phyloP scores from a whole-genome alignment of 2,797 vertebrate species.

The Sciurus carolinensis region DNA sequence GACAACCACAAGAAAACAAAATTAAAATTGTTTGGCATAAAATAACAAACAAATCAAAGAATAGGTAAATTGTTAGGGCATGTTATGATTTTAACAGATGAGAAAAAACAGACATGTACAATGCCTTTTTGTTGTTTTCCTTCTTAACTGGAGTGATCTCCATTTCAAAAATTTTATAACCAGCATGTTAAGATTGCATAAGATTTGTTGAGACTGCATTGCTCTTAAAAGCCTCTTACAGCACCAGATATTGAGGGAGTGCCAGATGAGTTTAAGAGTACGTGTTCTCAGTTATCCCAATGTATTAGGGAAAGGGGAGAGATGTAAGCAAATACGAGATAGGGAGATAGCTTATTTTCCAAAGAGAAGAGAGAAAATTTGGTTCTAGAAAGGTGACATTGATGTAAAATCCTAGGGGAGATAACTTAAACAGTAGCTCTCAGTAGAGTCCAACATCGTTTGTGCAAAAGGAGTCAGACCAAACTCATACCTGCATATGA shows the following conservation, averaged over 20 bases:
- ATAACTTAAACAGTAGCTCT: background rate
- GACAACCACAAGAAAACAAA: background rate
- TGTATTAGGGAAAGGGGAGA: background rate
- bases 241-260: background rate
- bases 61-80: background rate
- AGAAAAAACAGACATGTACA: background rate
- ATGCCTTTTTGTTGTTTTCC: background rate
- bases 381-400: background rate
- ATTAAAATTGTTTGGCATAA: constrained; percentile 29
- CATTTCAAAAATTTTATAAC: background rate
- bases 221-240: background rate
- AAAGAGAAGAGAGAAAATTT: constrained; percentile 15
- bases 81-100: background rate
- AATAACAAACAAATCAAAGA: constrained; percentile 26
- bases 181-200: background rate
- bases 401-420: background rate
- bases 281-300: background rate
- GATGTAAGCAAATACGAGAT: background rate
- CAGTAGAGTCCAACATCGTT: background rate
- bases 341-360: constrained; percentile 16
- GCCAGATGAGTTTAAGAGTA: background rate
- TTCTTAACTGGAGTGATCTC: background rate
- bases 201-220: background rate
- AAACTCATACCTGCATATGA: background rate
- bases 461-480: background rate